Evolutionary conservation across 2,888 invertebrate species (phyloP).

Genomic region (Elysia crispata): DNA sequence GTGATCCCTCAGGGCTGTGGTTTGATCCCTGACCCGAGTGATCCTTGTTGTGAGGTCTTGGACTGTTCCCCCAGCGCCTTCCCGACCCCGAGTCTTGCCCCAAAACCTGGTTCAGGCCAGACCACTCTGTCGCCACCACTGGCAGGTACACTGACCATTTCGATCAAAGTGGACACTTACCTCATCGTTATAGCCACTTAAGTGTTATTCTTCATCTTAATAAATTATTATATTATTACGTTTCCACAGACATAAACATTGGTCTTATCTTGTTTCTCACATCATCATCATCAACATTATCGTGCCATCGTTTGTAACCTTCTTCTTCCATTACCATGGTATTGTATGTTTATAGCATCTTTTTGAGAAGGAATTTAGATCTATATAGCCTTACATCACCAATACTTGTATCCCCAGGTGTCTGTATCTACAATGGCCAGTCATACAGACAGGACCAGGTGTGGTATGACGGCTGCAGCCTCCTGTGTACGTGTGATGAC

Average conservation of each 20-base stretch:
- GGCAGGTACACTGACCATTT: neutral
- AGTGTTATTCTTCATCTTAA: no score
- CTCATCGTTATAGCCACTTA: no score
- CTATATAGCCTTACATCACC: no score
- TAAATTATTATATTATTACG: no score
- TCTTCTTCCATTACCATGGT: no score
- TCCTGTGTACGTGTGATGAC: constrained; percentile 58
- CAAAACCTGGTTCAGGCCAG: constrained; percentile 20
- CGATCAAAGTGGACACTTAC: no score
- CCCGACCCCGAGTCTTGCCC: constrained; percentile 42
- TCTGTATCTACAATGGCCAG: constrained; percentile 58
- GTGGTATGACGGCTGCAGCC: constrained; percentile 54
- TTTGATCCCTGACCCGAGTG: constrained; percentile 59
- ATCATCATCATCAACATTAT: no score
- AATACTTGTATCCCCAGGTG: constrained; percentile 44
- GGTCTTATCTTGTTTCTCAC: no score
- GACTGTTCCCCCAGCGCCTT: constrained; percentile 56
- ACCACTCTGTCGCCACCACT: constrained; percentile 1
- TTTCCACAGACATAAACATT: no score
- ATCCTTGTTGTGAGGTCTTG: constrained; percentile 63
- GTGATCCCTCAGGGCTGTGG: constrained; percentile 54
- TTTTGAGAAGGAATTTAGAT: no score
- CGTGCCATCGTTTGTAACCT: no score
- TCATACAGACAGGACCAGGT: constrained; percentile 58
- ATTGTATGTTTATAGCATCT: no score